Percentiles rank a stretch among this genome's conserved stretches.
Evolutionary conservation across 2,113 vertebrate genomes (phyloP).

Genomic region (Calidris pugnax): DNA sequence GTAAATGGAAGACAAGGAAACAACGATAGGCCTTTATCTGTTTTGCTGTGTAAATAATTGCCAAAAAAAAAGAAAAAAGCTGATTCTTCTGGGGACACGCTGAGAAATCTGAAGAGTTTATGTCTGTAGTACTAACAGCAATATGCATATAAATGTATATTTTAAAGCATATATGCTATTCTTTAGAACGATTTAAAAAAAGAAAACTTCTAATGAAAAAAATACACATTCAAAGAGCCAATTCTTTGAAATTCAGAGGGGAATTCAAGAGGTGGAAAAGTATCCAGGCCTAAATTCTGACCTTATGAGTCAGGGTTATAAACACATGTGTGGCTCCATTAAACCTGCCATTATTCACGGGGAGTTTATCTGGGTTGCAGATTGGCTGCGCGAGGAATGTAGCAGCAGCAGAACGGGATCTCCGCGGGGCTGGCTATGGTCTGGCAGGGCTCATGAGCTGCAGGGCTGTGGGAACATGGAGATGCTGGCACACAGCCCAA

Average conservation of each 20-base stretch:
- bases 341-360: not conserved
- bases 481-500: not conserved
- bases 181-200: not conserved
- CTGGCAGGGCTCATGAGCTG: not conserved
- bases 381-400: not conserved
- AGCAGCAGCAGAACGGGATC: not conserved
- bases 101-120: not conserved
- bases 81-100: not conserved
- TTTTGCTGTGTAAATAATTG: not conserved
- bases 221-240: not conserved
- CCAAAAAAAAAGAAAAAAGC: too few species aligned
- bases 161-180: not conserved
- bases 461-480: rapidly evolving
- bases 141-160: not conserved
- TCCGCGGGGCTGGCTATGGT: not conserved
- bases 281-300: not conserved
- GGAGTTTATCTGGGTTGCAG: not conserved
- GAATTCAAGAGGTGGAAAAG: not conserved
- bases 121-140: not conserved
- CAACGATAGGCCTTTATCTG: not conserved
- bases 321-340: conserved; percentile 5
- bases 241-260: not conserved
- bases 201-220: not conserved
- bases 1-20: not conserved
- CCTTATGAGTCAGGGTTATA: conserved; percentile 11